These are phyloP conservation scores for Amphipoea lucens DNA, from an alignment of 2,888 invertebrate genomes.

Conservation along the genomic window DNA sequence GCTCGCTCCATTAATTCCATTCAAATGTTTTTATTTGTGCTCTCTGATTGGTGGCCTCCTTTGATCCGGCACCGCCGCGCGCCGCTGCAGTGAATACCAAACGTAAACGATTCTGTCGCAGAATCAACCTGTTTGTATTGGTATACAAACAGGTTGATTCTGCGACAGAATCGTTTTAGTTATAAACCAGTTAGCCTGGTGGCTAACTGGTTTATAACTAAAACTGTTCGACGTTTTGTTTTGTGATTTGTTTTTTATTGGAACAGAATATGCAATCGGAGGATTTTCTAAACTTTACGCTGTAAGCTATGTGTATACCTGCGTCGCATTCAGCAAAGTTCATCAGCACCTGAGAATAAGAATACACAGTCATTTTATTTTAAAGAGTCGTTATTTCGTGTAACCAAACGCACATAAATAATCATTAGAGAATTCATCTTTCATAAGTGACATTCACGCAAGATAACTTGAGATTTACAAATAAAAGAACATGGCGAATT, in stretches of 20 bases:
- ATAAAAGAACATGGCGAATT: conserved; percentile 21
- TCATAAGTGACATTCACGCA: background rate
- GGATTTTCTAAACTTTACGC: background rate
- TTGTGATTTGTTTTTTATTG: background rate
- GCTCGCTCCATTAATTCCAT: conserved; percentile 48
- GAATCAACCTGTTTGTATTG: conserved; percentile 28
- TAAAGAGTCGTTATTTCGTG: background rate
- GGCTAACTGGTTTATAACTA: conserved; percentile 14
- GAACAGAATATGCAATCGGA: background rate
- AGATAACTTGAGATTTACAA: conserved; percentile 32
- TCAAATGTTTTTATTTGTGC: conserved; percentile 48
- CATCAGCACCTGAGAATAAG: background rate
- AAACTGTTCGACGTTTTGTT: background rate
- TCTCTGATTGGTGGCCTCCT: conserved; percentile 17
- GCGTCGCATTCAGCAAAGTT: background rate
- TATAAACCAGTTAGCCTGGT: too few relatives aligned
- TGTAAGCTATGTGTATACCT: background rate
- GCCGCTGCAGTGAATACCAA: conserved; percentile 7
- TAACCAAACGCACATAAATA: background rate
- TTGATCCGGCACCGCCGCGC: conserved; percentile 1
- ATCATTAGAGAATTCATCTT: background rate
- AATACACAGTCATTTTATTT: too few relatives aligned
- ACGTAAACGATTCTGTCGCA: conserved; percentile 26
- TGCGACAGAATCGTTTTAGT: too few relatives aligned
- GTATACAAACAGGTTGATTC: too few relatives aligned